Evolutionary conservation across 1,140 invertebrate species (phyloP).

Genomic region (Cephus cinctus): DNA sequence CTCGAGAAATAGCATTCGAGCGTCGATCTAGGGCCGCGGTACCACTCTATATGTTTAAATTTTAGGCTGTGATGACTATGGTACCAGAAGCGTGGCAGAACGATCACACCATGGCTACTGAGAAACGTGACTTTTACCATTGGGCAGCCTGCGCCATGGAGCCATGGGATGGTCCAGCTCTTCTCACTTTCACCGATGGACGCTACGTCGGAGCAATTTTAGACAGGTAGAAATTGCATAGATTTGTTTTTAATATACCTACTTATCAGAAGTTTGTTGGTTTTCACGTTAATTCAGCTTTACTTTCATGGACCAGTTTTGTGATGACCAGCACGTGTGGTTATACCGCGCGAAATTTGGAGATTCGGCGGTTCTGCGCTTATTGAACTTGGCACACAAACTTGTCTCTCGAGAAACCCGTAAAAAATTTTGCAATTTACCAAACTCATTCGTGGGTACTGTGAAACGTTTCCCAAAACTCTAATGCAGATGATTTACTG

Average conservation of each 20-base stretch:
- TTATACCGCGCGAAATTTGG: too few relatives aligned
- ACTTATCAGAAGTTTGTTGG: neutral
- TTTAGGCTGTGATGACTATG: conserved; percentile 96
- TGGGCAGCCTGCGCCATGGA: conserved; percentile 98
- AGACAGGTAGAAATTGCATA: conserved; percentile 61
- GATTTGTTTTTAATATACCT: conserved; percentile 16
- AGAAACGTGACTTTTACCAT: conserved; percentile 94
- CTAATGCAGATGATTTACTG: too few relatives aligned
- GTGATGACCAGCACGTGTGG: too few relatives aligned
- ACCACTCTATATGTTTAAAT: too few relatives aligned
- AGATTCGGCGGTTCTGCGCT: neutral
- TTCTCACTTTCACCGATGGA: conserved; percentile 98
- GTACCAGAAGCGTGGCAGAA: conserved; percentile 99
- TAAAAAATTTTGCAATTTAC: neutral
- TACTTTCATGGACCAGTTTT: conserved; percentile 26
- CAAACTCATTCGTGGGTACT: neutral
- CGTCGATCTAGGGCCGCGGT: too few relatives aligned
- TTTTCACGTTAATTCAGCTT: conserved; percentile 25
- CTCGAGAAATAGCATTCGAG: too few relatives aligned
- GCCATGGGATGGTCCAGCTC: conserved; percentile 97
- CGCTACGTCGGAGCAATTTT: conserved; percentile 90
- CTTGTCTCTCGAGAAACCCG: neutral
- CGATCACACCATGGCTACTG: conserved; percentile 84
- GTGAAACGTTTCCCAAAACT: too few relatives aligned
- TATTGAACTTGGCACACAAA: neutral